Evolutionary conservation across 2,797 vertebrate genomes (phyloP), one percentile per base, ranked within the genome.

Genomic region (Megaceryle alcyon): DNA sequence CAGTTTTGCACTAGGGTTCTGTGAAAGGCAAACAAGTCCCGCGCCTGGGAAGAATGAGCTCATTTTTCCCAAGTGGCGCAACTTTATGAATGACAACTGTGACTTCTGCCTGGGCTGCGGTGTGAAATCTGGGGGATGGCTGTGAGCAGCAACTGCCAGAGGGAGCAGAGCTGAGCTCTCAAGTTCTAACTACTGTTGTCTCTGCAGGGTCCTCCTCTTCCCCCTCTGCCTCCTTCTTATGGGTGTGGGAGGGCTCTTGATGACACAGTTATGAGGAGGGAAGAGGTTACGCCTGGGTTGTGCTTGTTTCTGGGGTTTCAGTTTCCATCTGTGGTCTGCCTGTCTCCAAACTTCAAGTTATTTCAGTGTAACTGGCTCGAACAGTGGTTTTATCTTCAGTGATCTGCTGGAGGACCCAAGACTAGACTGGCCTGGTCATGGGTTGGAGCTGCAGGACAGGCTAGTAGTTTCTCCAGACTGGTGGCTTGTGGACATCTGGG

Each of bases 81-180:
- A 84, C 60, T 94, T 86, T 77, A 78, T 11, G 0, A 93, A 89
- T 75, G 86, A 91, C 87, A 94, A 64, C 91, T 94, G 91, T 94
- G 95, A 91, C 76, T 94, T 91, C 51, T 93, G 70, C 73, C 76
- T 41, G 63, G 82, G 79, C 63, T 76, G 81, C 2, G 0, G 73
- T 70, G 89, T 84, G 86, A 95, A 92, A 70, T 92, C 63, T 82
- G 82, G 70, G 68, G 92, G 91, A 66, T 76, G 91, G 48, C 80
- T 92, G 90, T 22, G 77, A 95, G 92, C 94, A 94, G 90, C 88
- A 93, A 41, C 86, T 96, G 93, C 83, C 71, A 44, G 88, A 91
- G 87, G 63, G 60, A 95, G 64, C 82, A 79, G 82, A 82, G 60
- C 85, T 44, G 51, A 86, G 80, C 48, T 57, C 92, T 73, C 2